Conservation (phyloP, 2,888 invertebrate genomes). For the Harmothoe impar region DNA sequence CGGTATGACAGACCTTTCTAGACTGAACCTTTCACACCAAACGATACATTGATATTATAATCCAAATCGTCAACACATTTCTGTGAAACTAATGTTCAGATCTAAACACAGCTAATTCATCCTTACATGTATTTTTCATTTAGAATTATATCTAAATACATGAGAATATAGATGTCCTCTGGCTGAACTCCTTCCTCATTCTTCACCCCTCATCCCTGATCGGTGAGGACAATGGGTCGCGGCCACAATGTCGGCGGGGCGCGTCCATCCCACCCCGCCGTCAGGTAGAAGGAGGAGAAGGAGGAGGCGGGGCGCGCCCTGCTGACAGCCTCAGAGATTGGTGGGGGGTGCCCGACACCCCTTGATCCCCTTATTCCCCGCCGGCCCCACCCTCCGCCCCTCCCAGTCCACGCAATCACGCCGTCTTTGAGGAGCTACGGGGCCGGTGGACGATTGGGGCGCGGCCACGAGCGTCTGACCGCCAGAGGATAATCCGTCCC, state of each 20-base stretch:
- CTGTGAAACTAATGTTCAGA: no score
- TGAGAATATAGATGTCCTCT: no score
- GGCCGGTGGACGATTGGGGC: neutral
- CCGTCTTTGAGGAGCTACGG: slow-evolving; percentile 3
- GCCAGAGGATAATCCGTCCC: slow-evolving; percentile 1
- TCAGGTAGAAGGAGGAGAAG: no score
- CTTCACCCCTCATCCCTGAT: neutral
- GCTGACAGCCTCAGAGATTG: slow-evolving; percentile 45
- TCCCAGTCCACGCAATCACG: slow-evolving; percentile 34
- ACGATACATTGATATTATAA: no score
- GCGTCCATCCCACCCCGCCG: neutral
- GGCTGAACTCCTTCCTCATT: no score
- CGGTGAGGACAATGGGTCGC: neutral
- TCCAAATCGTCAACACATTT: no score
- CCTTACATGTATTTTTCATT: no score
- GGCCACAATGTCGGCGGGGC: neutral
- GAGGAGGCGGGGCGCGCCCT: neutral
- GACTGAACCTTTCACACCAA: no score
- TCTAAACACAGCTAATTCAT: no score
- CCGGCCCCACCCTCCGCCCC: slow-evolving; percentile 7
- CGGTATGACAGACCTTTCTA: no score
- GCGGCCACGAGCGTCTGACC: neutral
- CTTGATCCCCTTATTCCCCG: slow-evolving; percentile 47
- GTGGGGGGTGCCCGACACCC: neutral
- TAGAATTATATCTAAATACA: no score